phyloP scores from a whole-genome alignment of 2,888 invertebrate genomes.

The Chorisops tibialis region DNA sequence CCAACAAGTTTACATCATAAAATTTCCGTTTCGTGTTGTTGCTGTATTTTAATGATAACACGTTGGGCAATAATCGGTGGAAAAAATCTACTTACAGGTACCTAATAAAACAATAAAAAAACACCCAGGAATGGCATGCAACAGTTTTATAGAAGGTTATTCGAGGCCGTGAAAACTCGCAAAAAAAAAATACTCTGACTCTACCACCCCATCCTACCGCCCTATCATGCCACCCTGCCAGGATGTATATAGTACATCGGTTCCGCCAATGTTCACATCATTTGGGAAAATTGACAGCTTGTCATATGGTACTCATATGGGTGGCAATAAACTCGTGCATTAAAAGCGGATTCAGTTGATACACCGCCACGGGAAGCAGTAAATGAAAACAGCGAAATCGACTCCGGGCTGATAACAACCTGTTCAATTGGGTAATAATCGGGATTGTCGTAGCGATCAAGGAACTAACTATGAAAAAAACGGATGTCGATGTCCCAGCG shows the following conservation, averaged over 20 bases:
- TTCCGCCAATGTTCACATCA: slow-evolving; percentile 16
- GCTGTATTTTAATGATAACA: background rate
- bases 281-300: slow-evolving; percentile 24
- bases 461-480: slow-evolving; percentile 21
- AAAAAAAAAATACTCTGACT: background rate
- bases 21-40: slow-evolving; percentile 7
- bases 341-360: slow-evolving; percentile 6
- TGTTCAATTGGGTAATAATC: slow-evolving; percentile 12
- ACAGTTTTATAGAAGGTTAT: no score
- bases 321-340: slow-evolving; percentile 3
- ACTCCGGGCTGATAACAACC: slow-evolving; percentile 15
- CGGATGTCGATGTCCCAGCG: slow-evolving; percentile 9
- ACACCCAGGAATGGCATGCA: no score
- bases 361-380: slow-evolving; percentile 2
- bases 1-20: slow-evolving; percentile 14
- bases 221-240: background rate
- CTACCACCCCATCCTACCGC: background rate
- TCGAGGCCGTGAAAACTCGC: slow-evolving; percentile 1
- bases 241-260: background rate
- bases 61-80: no score
- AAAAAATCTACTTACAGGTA: no score
- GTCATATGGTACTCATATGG: slow-evolving; percentile 11
- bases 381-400: background rate
- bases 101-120: no score
- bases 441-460: background rate